Percentiles rank a stretch among this genome's conserved stretches.
Evolutionary conservation across 2,113 vertebrate genomes (phyloP).

Genomic region (Anarrhichthys ocellatus): DNA sequence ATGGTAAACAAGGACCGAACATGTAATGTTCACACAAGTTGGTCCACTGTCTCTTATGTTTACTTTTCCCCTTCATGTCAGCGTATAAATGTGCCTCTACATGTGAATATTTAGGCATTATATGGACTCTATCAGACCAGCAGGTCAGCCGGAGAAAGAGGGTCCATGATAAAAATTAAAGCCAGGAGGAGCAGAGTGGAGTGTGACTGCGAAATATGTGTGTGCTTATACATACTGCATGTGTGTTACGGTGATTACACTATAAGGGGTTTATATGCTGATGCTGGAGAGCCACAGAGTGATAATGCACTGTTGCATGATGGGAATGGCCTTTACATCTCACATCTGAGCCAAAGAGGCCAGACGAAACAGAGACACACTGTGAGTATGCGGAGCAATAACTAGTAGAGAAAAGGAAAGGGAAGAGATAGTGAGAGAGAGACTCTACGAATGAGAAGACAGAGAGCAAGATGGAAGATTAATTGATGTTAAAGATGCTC

Average conservation of each 20-base stretch:
- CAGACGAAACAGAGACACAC: slow-evolving; percentile 5
- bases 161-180: slow-evolving; percentile 22
- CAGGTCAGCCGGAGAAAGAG: slow-evolving; percentile 2
- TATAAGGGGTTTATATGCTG: slow-evolving; percentile 75
- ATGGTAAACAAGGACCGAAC: slow-evolving; percentile 10
- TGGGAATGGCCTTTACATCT: slow-evolving; percentile 74
- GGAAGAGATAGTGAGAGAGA: slow-evolving; percentile 30
- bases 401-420: slow-evolving; percentile 15
- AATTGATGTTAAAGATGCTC: slow-evolving; percentile 74
- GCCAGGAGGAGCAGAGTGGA: slow-evolving; percentile 15
- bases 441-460: slow-evolving; percentile 30
- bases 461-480: slow-evolving; percentile 59
- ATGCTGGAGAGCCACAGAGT: slow-evolving; percentile 54
- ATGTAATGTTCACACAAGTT: not conserved
- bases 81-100: slow-evolving; percentile 3
- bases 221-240: not conserved
- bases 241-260: slow-evolving; percentile 62
- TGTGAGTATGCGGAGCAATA: slow-evolving; percentile 16
- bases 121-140: slow-evolving; percentile 3
- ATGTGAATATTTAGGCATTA: slow-evolving; percentile 4
- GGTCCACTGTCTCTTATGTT: not conserved
- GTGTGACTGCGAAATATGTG: slow-evolving; percentile 31
- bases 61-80: not conserved
- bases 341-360: slow-evolving; percentile 52
- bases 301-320: slow-evolving; percentile 72